Evolutionary conservation across 2,888 invertebrate species (phyloP).

Genomic region (Ectemnius cavifrons): DNA sequence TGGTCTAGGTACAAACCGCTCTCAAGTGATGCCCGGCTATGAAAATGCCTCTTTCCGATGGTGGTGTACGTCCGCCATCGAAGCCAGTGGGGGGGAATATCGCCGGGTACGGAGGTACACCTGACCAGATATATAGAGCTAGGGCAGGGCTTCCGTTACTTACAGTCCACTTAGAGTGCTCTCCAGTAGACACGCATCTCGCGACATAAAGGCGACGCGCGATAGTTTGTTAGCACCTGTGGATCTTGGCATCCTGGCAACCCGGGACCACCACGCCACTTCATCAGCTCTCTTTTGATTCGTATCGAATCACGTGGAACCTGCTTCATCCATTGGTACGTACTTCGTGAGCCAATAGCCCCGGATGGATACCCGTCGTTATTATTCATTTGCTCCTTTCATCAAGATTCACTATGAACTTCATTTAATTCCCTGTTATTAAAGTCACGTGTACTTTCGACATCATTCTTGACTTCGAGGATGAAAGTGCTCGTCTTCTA

Average conservation of each 20-base stretch:
- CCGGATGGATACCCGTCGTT: not conserved
- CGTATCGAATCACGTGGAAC: conserved; percentile 59
- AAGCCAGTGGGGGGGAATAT: conserved; percentile 70
- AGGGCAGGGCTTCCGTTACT: conserved; percentile 78
- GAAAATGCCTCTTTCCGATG: conserved; percentile 65
- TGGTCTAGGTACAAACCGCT: conserved; percentile 65
- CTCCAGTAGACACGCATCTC: conserved; percentile 71
- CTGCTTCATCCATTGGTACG: conserved; percentile 18
- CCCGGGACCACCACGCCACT: not conserved
- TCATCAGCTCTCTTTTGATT: conserved; percentile 42
- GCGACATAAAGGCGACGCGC: conserved; percentile 51
- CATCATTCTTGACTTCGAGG: too few relatives aligned
- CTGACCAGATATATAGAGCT: conserved; percentile 79
- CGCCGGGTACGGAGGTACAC: conserved; percentile 75
- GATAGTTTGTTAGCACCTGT: conserved; percentile 45
- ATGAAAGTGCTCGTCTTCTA: too few relatives aligned
- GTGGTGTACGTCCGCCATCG: conserved; percentile 42
- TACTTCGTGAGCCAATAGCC: conserved; percentile 38
- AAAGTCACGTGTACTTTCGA: too few relatives aligned
- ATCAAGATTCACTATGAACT: too few relatives aligned
- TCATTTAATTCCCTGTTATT: too few relatives aligned
- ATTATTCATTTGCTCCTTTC: too few relatives aligned
- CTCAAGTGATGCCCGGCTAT: conserved; percentile 64
- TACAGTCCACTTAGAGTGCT: conserved; percentile 78
- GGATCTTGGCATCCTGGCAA: conserved; percentile 29